Evolutionary conservation across 2,888 invertebrate genomes (phyloP), one percentile per base, ranked within the genome.

Genomic region (Anodontia alba): DNA sequence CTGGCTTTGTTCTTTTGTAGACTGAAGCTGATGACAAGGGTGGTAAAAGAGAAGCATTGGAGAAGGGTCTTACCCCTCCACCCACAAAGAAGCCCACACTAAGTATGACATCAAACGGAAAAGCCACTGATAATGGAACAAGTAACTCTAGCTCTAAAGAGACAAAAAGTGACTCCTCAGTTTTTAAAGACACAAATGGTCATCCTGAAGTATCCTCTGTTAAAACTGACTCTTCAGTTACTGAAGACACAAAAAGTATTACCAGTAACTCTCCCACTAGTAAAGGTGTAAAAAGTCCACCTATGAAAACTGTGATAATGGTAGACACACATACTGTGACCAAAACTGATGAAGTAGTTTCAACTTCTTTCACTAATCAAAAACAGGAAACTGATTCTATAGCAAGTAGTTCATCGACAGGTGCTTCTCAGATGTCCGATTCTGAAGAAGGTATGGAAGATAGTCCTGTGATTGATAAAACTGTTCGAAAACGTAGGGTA

Each of bases 271-370:
- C 33, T 17, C 62, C 62, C 17, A 33, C 10, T 15, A 69, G 20
- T 69, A 46, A 69, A n/a, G 38, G 26, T 17, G 43, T 12, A n/a
- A 20, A 10, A 43, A 51, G n/a, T 29, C 31, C 23, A 49, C 62
- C 57, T n/a, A 62, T 62, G 23, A 85, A 85, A 75, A 85, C 85
- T 80, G 82, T 85, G 76, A 85, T 85, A 73, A 73, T 76, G 68
- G 76, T 82, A 36, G 76, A 82, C 66, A 62, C 62, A 33, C 62
- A 62, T 23, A 33, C 31, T 17, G 10, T 62, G 17, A 62, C 62
- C 15, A 62, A 62, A 33, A 26, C 10, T 8, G 62, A 33, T 33
- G 29, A 62, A 12, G 62, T 62, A 33, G 33, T 62, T 17, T 62
- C 62, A 62, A 17, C 26, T 33, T 33, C 62, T 12, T 33, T 62